A percentile compares a stretch with the other conserved stretches of the same genome.
Evolutionary conservation across 2,797 vertebrate genomes (phyloP).

Genomic region (Saxicola maurus): DNA sequence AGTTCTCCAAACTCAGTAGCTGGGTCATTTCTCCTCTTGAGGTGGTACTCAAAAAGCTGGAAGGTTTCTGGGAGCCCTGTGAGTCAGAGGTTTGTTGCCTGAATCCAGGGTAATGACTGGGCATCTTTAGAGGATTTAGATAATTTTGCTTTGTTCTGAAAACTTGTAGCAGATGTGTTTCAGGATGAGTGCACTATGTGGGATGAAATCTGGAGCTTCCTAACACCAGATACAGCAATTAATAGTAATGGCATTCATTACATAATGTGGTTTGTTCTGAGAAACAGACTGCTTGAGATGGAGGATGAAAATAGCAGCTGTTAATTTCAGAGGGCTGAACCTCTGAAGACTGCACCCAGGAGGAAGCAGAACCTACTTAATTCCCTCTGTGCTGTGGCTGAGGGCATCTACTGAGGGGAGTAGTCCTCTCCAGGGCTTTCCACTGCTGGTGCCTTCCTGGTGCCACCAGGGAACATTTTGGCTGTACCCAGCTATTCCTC

Average conservation of each 20-base stretch:
- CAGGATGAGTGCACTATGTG: constrained; percentile 30
- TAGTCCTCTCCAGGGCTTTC: background rate
- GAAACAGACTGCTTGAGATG: constrained; percentile 37
- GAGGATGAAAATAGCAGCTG: constrained; percentile 53
- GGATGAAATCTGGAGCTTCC: constrained; percentile 50
- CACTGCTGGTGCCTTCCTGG: background rate
- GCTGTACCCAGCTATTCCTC: background rate
- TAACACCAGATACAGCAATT: constrained; percentile 55
- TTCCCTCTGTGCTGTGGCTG: background rate
- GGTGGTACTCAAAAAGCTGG: background rate
- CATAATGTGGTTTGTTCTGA: constrained; percentile 58
- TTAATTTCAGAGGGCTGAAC: constrained; percentile 51
- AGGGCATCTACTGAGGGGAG: background rate
- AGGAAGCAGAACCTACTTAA: constrained; percentile 20
- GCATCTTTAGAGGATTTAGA: background rate
- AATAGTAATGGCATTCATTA: constrained; percentile 62
- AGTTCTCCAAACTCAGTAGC: background rate
- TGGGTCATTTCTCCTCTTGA: background rate
- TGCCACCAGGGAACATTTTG: background rate
- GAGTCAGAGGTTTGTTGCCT: background rate
- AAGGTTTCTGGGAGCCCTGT: background rate
- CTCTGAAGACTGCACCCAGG: constrained; percentile 35
- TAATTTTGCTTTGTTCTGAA: constrained; percentile 5
- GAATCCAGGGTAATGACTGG: background rate
- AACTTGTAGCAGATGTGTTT: constrained; percentile 33